Evolutionary conservation across 2,797 vertebrate genomes (phyloP), one percentile per base, ranked within the genome.

Genomic region (Dendrocincla fuliginosa): DNA sequence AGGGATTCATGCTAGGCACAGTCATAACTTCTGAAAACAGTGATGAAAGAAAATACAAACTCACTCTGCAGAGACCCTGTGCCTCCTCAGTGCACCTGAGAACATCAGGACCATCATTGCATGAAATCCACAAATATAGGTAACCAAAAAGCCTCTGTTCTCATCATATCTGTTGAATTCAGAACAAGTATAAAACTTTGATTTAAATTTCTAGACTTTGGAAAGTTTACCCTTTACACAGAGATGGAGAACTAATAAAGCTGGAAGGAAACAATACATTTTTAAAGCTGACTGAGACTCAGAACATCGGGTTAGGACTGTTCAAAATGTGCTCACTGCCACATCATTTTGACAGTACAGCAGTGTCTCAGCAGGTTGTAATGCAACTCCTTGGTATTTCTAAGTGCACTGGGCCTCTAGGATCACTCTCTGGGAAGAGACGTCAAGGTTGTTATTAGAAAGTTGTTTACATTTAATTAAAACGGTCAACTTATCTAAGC

Each of bases 321-420:
- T 95, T 94, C 83, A 90, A 90, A 96, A 90, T 60, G 75, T 0
- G 6, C 46, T 95, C 70, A 24, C 77, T 95, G 94, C 85, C 78
- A 96, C 95, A 97, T 96, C 91, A 83, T 95, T 97, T 96, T 96
- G 95, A 95, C 95, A 97, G 95, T 95, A 96, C 96, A 96, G 74
- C 91, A 93, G 67, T 47, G 77, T 93, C 91, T 93, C 96, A 97
- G 95, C 94, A 96, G 95, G 95, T 95, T 96, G 95, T 95, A 96
- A 95, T 96, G 95, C 95, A 97, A 94, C 94, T 95, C 91, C 90
- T 93, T 83, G 75, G 74, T 93, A 96, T 96, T 94, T 97, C 74
- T 96, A 96, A 96, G 95, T 96, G 96, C 95, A 90, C 90, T 96
- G 96, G 93, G 94, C 95, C 94, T 90, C 86, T 39, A 95, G 86